Evolutionary conservation across 2,113 vertebrate species (phyloP).

Genomic region (Sphyrna mokarran): DNA sequence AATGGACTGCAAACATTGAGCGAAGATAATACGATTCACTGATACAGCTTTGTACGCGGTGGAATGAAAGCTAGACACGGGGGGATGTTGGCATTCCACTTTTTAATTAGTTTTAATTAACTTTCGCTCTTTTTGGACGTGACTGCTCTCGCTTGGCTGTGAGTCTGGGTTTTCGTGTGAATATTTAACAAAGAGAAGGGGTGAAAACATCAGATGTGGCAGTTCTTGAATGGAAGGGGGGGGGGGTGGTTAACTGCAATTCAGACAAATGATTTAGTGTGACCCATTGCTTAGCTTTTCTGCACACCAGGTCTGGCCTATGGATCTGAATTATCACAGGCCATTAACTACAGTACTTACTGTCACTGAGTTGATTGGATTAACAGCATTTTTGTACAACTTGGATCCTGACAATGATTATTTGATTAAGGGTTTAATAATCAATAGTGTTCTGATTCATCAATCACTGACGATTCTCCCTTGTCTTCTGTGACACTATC

Average conservation of each 20-base stretch:
- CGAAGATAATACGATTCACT: slow-evolving; percentile 42
- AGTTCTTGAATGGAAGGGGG: not conserved
- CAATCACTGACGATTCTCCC: not conserved
- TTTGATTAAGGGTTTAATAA: slow-evolving; percentile 33
- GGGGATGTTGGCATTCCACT: not conserved
- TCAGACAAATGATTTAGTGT: slow-evolving; percentile 3
- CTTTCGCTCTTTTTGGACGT: not conserved
- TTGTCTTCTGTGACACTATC: not conserved
- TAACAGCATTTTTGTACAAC: not conserved
- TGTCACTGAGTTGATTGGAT: not conserved
- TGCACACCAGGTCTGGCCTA: not conserved
- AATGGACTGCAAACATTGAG: slow-evolving; percentile 82
- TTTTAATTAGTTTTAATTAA: slow-evolving; percentile 8
- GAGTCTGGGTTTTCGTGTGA: not conserved
- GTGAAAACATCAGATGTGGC: not conserved
- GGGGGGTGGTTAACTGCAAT: not conserved
- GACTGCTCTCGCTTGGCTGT: not conserved
- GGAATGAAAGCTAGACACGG: not conserved
- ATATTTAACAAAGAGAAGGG: not conserved
- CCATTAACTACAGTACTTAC: not conserved
- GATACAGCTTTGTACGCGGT: not conserved
- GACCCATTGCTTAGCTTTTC: not conserved
- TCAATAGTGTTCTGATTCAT: slow-evolving; percentile 24
- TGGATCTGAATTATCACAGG: slow-evolving; percentile 32
- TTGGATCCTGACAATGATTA: slow-evolving; percentile 18